Evolutionary conservation across 2,888 invertebrate genomes (phyloP), one percentile per base, ranked within the genome.

Genomic region (Ariolimax columbianus): DNA sequence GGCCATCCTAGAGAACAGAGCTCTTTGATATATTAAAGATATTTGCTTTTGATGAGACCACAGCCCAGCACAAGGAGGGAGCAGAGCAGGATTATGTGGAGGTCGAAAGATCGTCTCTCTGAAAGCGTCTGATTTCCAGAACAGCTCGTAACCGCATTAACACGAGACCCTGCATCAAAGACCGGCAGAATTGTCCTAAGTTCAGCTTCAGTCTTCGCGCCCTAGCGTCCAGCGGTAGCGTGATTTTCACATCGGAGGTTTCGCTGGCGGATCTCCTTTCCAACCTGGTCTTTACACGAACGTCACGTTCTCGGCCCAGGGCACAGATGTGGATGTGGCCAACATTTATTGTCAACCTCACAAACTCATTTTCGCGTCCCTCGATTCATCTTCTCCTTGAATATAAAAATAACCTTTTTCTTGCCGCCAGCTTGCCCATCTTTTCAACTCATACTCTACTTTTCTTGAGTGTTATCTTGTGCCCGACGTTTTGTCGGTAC

Each of bases 281-380:
- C 47, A 47, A 30, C 66, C 33, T 59, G 66, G 14, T 66, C 66
- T 66, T 40, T 79, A 79, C 63, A 79, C 23, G 55, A n/a, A n/a
- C 14, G 33, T n/a, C 78, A 79, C 78, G 78, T 79, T 66, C 78
- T 51, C 40, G 43, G 66, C 38, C 78, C 17, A 38, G 30, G 78
- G 66, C 78, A 33, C 55, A 19, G 43, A 3, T 40, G 66, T 0
- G 40, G 40, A n/a, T 43, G 40, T n/a, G 78, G 9, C 17, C 30
- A 7, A 30, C 40, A 51, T 38, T 63, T 40, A 79, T 79, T 79
- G 78, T 79, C 63, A 66, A 66, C 78, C 63, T 59, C 78, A 79
- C 78, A 79, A 63, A 79, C 78, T 66, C 55, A 79, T 79, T 79
- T 79, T 79, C 63, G n/a, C 11, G 23, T 72, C 80, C 36, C 33